A percentile compares a stretch with the other conserved stretches of the same genome.
These are phyloP conservation scores for Cryptoleucopteryx plumbea DNA, from an alignment of 2,113 vertebrate species.

Conservation along the genomic window DNA sequence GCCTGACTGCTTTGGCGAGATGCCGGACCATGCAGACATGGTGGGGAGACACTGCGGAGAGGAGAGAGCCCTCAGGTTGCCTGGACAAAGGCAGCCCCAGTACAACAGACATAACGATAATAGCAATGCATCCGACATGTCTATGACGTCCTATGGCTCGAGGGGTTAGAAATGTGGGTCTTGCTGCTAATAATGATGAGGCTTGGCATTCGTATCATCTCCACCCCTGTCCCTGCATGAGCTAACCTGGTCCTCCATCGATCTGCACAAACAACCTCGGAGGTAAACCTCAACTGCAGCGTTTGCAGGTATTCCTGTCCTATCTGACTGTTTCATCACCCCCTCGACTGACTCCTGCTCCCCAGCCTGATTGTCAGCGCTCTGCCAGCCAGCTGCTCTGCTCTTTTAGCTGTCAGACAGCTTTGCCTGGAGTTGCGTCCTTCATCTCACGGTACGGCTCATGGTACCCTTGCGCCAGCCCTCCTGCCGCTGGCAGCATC, in stretches of 20 bases:
- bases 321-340: not conserved
- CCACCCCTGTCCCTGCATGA: not conserved
- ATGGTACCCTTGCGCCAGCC: not conserved
- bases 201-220: accelerated
- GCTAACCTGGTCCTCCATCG: not conserved
- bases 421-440: not conserved
- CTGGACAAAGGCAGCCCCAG: not conserved
- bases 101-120: no score
- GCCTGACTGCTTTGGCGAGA: not conserved
- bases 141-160: accelerated
- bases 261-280: not conserved
- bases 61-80: not conserved
- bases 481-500: not conserved
- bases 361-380: not conserved
- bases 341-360: not conserved
- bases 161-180: not conserved
- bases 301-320: not conserved
- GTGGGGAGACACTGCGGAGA: accelerated
- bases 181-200: not conserved
- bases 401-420: not conserved
- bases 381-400: not conserved
- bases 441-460: not conserved
- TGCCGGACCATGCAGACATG: accelerated
- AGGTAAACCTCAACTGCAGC: not conserved
- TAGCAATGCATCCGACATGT: accelerated